A percentile compares a stretch with the other conserved stretches of the same genome.
These are phyloP conservation scores for Suncus etruscus DNA, from an alignment of 2,113 vertebrate genomes.

Conservation along the genomic window DNA sequence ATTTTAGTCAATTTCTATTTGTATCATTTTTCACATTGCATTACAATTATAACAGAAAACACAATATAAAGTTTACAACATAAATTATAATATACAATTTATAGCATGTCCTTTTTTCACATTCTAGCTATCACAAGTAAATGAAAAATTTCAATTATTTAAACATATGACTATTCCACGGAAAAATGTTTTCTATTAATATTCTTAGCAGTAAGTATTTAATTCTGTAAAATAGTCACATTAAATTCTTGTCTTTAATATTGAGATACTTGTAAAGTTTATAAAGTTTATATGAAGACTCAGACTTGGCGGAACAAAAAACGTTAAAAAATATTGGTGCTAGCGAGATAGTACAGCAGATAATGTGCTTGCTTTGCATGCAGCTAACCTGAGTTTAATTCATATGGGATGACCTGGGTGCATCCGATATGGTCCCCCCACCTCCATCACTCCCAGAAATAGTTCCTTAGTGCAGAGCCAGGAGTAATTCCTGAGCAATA, in stretches of 20 bases:
- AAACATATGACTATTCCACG: constrained; percentile 24
- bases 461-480: too few relatives aligned
- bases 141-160: constrained; percentile 25
- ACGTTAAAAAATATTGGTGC: too few relatives aligned
- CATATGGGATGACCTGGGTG: too few relatives aligned
- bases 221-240: background rate
- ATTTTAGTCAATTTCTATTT: constrained; percentile 38
- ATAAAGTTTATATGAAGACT: constrained; percentile 17
- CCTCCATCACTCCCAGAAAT: too few relatives aligned
- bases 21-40: constrained; percentile 26
- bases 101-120: background rate
- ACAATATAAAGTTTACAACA: background rate
- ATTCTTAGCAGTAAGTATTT: background rate
- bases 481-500: background rate
- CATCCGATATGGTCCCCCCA: too few relatives aligned
- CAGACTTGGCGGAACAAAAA: too few relatives aligned
- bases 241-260: constrained; percentile 18
- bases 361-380: too few relatives aligned
- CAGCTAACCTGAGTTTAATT: too few relatives aligned
- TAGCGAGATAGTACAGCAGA: too few relatives aligned
- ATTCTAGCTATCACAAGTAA: constrained; percentile 32
- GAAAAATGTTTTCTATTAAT: constrained; percentile 44
- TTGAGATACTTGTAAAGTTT: constrained; percentile 17
- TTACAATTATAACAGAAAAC: background rate
- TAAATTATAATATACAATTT: constrained; percentile 32